Base-by-base conservation (phyloP, 2,113 vertebrate genomes). In the Lamprotornis superbus region DNA sequence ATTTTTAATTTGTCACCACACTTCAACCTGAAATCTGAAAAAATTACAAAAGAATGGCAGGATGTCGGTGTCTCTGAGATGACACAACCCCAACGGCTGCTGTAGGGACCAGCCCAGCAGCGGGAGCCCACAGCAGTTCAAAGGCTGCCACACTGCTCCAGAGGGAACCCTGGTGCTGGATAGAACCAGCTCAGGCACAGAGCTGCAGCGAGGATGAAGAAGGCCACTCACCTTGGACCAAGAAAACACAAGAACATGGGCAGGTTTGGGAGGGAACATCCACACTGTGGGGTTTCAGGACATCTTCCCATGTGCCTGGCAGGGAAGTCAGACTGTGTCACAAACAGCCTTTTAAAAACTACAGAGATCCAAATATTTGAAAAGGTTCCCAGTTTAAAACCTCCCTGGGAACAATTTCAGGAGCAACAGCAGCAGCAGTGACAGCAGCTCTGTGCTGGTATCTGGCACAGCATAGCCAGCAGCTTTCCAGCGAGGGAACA, bases 1-100 rank as follows among this genome's bases (percentile, higher is more conserved):
- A 97, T 95, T 97, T 98, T 98, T 97, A 98, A 98, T 98, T 98
- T 94, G 94, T 97, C 98, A 98, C 98, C 97, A 97, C 95, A 95
- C 96, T 98, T 97, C 98, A 98, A 91, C 90, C 89, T 97, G 96
- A 95, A 97, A 97, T 94, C 79, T 94, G 74, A 94, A 96, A 94
- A 77, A 65, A 78, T 3, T 33, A 5, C 59, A 93, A 23, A 90
- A 55, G 53, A 92, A 94, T 96, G 97, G 98, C 96, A 97, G 97
- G 97, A 97, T 94, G 97, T 97, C 96, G 87, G 37, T 14, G 3
- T 92, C 95, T 96, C 55, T 0, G 67, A 93, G 96, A 81, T n/a
- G 2, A 96, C 92, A 87, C 53, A 94, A 50, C 22, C 23, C 27
- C 86, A 56, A 56, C 6, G 15, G 94, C 82, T 82, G 69, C 80